Base-by-base conservation (phyloP, 1,140 invertebrate species). In the Drosophila dunni region DNA sequence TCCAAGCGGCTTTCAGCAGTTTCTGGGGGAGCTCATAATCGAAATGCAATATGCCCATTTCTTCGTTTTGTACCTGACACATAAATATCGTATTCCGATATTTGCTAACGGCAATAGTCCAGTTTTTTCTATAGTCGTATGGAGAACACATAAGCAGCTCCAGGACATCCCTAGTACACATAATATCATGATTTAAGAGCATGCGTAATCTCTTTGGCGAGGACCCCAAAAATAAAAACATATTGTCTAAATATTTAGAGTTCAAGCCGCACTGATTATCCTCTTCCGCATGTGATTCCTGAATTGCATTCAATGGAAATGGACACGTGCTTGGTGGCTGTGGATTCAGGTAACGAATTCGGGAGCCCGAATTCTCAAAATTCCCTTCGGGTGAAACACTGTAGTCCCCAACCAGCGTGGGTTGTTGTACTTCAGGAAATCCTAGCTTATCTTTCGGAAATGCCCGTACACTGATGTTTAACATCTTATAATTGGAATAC, bases 11-110 rank as follows among this genome's bases (percentile, higher is more conserved):
- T 8, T 69, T 46, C 17, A 71, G 8, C 6, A 24, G 2, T 17
- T 24, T 50, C 6, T 4, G 48, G 0, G 67, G 6, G 7, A 63
- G 33, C 11, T 56, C 40, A 0, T 44, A 7, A 1, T 84, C 58
- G 7, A 76, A 73, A 6, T 2, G 9, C 7, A 24, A 3, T n/a
- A 15, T 2, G 50, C 4, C 7, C 20, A 0, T 4, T 2, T 44
- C 8, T 29, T 17, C 0, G 11, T 11, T 5, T 6, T 15, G n/a
- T 7, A 82, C 10, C 1, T 54, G 60, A n/a, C 72, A 70, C 7
- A 86, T 71, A 34, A 83, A 86, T 1, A 71, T 62, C 2, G 76
- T 86, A 48, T 83, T 79, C 0, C 69, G 62, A 40, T 69, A 86
- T 7, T 61, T 78, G 29, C 67, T 63, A 0, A 63, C 65, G 5